Evolutionary conservation across 2,888 invertebrate species (phyloP), one percentile per base, ranked within the genome.

Genomic region (Nemapogon koenigi): DNA sequence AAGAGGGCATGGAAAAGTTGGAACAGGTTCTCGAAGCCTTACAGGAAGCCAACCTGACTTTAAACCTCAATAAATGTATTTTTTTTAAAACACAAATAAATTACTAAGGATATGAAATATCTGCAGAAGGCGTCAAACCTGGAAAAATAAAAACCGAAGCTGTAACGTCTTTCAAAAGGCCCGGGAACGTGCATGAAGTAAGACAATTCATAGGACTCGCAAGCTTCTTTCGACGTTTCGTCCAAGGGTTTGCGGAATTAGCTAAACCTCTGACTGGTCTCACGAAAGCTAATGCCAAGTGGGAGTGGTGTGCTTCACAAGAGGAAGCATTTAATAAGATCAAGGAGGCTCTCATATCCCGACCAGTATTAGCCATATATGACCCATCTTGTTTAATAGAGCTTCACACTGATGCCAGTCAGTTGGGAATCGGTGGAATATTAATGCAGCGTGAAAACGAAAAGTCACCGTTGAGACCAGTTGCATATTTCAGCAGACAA

Each of bases 381-480:
- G 35, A 45, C 18, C 45, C 43, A 28, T 16, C 29, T 7, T 32
- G 43, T 8, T 37, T 43, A 19, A 57, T 53, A 1, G 52, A 57
- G 43, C 11, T 55, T 6, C 54, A 57, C 37, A 55, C 55, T 1
- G 57, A 57, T 33, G 56, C 55, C 2, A 52, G 53, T 36, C 27
- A 45, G 8, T 8, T 42, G 1, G 56, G 58, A 1, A 18, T 54
- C 4, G 57, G 46, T 2, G 54, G 49, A 3, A 51, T 58, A 1
- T 36, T 59, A n/a, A 19, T 58, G 3, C 57, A 56, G 26, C 11
- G 16, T 43, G 6, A 22, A 7, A 10, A 22, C 8, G 7, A 22
- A 6, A 10, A 10, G 7, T 41, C 27, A 17, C 29, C 40, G 4
- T 33, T 51, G 36, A 45, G 51, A 25, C 51, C 51, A 2, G 49